Conservation (phyloP, 2,888 invertebrate species). For the Rhogogaster chlorosoma region DNA sequence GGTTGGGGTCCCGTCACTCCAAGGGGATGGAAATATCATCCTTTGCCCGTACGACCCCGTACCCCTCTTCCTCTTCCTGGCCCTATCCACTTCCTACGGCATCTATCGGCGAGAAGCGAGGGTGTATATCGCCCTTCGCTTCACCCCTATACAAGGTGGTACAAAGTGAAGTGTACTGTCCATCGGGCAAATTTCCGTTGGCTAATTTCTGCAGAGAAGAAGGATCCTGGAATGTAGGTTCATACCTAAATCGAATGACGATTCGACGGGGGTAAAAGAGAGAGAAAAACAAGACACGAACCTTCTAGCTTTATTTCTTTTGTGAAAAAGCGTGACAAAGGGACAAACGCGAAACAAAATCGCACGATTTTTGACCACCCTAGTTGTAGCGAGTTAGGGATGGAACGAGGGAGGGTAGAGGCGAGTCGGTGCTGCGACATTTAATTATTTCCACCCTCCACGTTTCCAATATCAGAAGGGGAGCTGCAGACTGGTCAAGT, state of each 20-base stretch:
- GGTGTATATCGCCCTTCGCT: slow-evolving; percentile 35
- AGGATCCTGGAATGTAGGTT: background rate
- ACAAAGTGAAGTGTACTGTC: background rate
- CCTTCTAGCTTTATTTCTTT: no score
- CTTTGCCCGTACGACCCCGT: slow-evolving; percentile 3
- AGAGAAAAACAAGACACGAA: no score
- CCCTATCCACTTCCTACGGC: slow-evolving; percentile 3
- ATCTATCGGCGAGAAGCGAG: slow-evolving; percentile 18
- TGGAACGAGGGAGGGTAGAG: slow-evolving; percentile 17
- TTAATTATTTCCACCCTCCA: slow-evolving; percentile 53
- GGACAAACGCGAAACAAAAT: background rate
- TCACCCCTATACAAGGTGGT: slow-evolving; percentile 8
- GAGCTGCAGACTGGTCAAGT: slow-evolving; percentile 31
- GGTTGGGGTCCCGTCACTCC: slow-evolving; percentile 16
- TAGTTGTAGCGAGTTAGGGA: slow-evolving; percentile 18
- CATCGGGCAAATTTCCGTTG: background rate
- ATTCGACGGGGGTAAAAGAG: background rate
- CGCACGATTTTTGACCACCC: background rate
- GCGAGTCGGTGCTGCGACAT: slow-evolving; percentile 50
- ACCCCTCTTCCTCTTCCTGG: background rate
- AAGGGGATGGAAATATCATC: slow-evolving; percentile 51
- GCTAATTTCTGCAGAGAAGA: background rate
- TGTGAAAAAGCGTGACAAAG: background rate
- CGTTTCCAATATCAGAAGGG: slow-evolving; percentile 51
- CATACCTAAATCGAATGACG: background rate